Percentiles rank a stretch among this genome's conserved stretches.
Evolutionary conservation across 2,888 invertebrate species (phyloP).

Genomic region (Sinhomidia bicolor): DNA sequence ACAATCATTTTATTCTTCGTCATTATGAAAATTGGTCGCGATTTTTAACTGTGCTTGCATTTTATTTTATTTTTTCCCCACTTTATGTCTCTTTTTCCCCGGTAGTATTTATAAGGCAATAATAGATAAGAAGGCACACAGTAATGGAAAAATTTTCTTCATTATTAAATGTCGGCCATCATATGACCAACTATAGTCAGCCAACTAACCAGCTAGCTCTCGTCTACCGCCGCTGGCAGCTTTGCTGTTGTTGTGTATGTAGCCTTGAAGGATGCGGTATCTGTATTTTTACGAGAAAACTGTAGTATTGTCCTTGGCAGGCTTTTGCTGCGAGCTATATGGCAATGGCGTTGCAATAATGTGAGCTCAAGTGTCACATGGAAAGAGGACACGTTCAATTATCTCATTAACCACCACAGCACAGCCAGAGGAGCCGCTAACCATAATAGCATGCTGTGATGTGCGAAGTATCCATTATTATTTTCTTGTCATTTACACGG

Average conservation of each 20-base stretch:
- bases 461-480: conserved; percentile 30
- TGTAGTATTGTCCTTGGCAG: background rate
- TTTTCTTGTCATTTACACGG: conserved; percentile 54
- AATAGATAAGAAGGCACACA: background rate
- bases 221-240: background rate
- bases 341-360: background rate
- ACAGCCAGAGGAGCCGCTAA: conserved; percentile 43
- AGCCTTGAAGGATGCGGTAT: too few relatives aligned
- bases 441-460: conserved; percentile 24
- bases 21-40: conserved; percentile 30
- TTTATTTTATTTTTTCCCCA: background rate
- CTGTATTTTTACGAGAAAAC: background rate
- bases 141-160: conserved; percentile 10
- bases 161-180: background rate
- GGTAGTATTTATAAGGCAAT: too few relatives aligned
- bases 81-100: background rate
- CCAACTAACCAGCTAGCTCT: background rate
- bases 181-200: too few relatives aligned
- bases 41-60: conserved; percentile 25
- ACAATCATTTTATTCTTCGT: conserved; percentile 48
- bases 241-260: background rate
- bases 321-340: background rate
- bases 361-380: conserved; percentile 33
- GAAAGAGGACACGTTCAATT: conserved; percentile 58
- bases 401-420: conserved; percentile 43